Evolutionary conservation across 2,888 invertebrate genomes (phyloP), one percentile per base, ranked within the genome.

Genomic region (Tenthredo distinguenda): DNA sequence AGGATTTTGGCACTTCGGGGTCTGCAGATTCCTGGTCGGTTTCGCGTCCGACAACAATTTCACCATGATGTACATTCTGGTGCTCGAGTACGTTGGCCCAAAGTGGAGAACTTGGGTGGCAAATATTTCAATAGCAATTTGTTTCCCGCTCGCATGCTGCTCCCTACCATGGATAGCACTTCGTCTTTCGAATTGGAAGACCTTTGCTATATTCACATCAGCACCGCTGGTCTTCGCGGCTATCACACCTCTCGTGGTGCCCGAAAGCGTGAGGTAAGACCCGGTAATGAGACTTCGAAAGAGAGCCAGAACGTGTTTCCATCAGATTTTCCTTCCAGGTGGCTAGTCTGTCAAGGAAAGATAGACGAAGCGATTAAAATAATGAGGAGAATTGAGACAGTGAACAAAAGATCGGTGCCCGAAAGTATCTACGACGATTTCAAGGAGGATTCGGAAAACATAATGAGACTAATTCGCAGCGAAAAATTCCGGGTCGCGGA

Each of bases 41-140:
- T 82, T 89, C 37, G 89, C 89, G 0, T 90, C 86, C 85, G 90
- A 90, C 86, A 90, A 89, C 50, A 87, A 85, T 1, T 90, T 88
- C 76, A 87, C 88, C 21, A 87, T 88, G 82, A 88, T 88, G 88
- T 90, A 90, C 26, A 90, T 90, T 82, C 87, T 90, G 94, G 95
- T 94, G 4, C 87, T 95, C 72, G 95, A 95, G 87, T 95, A 95
- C 92, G 94, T 95, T 65, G 95, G 95, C 0, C 92, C 94, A 0
- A 91, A 92, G 0, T 94, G 95, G 91, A 94, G 95, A 26, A 95
- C 95, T 1, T 94, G 92, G 93, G 94, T 94, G 37, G 95, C 94
- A 0, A 95, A 95, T 90, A 93, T 95, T 92, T 94, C 95, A 0
- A 94, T 94, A 62, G 95, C 94, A 0, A 87, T 95, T 71, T 95